These are phyloP conservation scores for Trichosurus vulpecula DNA, from an alignment of 2,797 vertebrate genomes.

Conservation along the genomic window DNA sequence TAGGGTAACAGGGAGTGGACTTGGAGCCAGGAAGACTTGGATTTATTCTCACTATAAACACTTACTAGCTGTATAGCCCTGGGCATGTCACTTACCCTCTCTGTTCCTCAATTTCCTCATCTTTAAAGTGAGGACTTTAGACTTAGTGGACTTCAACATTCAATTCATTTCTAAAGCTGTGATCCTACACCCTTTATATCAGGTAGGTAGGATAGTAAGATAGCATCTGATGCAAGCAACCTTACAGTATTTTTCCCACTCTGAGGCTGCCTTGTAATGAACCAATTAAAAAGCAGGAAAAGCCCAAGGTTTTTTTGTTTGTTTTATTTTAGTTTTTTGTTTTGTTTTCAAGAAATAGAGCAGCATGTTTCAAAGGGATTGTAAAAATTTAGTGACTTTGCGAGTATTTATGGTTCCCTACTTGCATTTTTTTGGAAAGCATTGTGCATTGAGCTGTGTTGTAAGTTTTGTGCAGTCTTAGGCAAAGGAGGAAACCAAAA, in stretches of 20 bases:
- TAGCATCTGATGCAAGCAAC: neutral
- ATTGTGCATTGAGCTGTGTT: neutral
- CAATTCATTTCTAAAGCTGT: neutral
- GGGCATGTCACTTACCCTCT: neutral
- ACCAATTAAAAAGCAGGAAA: neutral
- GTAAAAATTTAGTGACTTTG: neutral
- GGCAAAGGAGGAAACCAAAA: neutral
- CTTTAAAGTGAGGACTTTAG: neutral
- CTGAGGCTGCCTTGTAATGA: neutral
- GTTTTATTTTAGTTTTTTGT: neutral
- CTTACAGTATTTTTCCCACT: neutral
- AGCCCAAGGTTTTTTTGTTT: neutral
- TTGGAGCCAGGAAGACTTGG: neutral
- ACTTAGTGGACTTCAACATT: neutral
- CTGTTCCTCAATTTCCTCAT: neutral
- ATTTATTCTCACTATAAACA: neutral
- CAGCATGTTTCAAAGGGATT: neutral
- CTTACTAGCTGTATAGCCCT: neutral
- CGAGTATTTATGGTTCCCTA: neutral
- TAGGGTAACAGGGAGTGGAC: neutral
- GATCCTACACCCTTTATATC: neutral
- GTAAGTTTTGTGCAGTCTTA: neutral
- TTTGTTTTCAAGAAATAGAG: neutral
- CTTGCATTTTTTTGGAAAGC: neutral
- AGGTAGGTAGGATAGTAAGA: neutral